Evolutionary conservation across 2,888 invertebrate genomes (phyloP).

Genomic region (Cryptocephalus moraei): DNA sequence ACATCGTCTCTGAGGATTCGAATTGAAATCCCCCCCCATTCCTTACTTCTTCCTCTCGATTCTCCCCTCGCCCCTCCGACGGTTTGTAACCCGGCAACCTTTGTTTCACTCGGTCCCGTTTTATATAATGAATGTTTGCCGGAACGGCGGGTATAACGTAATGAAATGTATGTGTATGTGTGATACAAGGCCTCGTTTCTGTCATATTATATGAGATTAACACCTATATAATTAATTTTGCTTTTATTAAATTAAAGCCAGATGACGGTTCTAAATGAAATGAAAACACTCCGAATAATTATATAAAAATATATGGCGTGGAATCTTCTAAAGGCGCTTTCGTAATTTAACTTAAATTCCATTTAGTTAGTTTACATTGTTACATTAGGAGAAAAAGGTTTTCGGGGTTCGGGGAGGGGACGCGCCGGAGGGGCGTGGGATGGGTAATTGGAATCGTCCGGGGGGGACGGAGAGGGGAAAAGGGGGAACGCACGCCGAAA

Average conservation of each 20-base stretch:
- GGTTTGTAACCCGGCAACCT: conserved; percentile 4
- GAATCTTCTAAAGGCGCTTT: conserved; percentile 13
- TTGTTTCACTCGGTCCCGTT: conserved; percentile 10
- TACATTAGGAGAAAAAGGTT: not conserved
- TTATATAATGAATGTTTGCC: conserved; percentile 30
- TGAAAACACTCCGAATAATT: conserved; percentile 25
- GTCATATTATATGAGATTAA: conserved; percentile 13
- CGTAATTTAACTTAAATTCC: conserved; percentile 8
- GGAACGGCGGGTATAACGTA: conserved; percentile 18
- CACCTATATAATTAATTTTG: conserved; percentile 25
- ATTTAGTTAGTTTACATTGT: conserved; percentile 2
- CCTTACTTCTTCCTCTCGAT: conserved; percentile 10
- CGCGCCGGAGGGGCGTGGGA: conserved; percentile 10
- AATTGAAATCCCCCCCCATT: conserved; percentile 30
- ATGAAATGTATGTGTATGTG: too few relatives aligned
- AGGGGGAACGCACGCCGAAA: too few relatives aligned
- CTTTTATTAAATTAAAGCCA: conserved; percentile 24
- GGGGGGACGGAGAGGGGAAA: too few relatives aligned
- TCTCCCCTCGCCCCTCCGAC: conserved; percentile 6
- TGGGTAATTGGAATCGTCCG: too few relatives aligned
- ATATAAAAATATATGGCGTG: conserved; percentile 21
- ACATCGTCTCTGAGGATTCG: conserved; percentile 30
- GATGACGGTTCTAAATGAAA: conserved; percentile 26
- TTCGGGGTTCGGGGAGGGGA: not conserved
- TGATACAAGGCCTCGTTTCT: not conserved